Evolutionary conservation across 2,888 invertebrate species (phyloP), one percentile per base, ranked within the genome.

Genomic region (Hybos culiciformis): DNA sequence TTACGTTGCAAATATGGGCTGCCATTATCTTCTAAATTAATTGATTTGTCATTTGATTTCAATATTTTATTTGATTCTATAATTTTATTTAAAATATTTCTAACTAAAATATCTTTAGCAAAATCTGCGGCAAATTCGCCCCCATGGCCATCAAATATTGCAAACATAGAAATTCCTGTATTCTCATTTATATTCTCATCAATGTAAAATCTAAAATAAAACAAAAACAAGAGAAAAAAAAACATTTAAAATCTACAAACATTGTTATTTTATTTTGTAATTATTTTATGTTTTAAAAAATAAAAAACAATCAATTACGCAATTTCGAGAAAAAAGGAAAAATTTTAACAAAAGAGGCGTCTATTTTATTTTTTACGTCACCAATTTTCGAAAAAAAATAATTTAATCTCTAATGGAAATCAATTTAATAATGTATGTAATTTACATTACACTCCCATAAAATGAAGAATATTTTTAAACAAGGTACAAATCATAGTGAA

Each of bases 51-150:
- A 21, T 36, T 21, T 36, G 36, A 4, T 47, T 74, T 70, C 51
- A 79, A 72, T 49, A 79, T 69, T 54, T 79, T 75, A 63, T 80
- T 79, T 42, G 84, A 68, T 59, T 83, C 81, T 21, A 79, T 71
- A 37, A 87, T 77, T 69, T 82, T 84, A 57, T 79, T 78, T 54
- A 76, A 78, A 40, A 90, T 70, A 59, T 79, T 85, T 60, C 83
- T 80, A 49, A 91, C 80, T 15, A 93, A 71, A 53, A 87, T 83
- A 54, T 91, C 88, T 61, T 84, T 83, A 41, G 88, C 88, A 69
- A 85, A 93, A 60, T 92, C 86, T 17, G 92, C 91, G 41, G 92
- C 92, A 70, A 87, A 87, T 70, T 92, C 90, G 32, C 93, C 94
- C 40, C 93, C 94, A 63, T 94, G 93, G 1, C 93, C 93, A 68